These are phyloP conservation scores for Polymixis lichenea DNA, from an alignment of 2,888 invertebrate genomes.

Conservation along the genomic window DNA sequence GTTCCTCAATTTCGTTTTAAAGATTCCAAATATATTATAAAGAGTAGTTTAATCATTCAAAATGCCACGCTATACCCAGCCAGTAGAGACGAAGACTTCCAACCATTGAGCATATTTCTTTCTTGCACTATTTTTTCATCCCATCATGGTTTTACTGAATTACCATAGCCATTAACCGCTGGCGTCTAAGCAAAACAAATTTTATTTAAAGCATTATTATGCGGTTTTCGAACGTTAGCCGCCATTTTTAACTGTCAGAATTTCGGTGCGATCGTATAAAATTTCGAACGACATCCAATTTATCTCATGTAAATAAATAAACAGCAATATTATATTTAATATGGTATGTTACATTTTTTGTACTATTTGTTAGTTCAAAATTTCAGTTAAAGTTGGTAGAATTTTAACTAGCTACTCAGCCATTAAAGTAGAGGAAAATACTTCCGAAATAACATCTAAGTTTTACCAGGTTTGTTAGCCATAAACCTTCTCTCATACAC, in stretches of 20 bases:
- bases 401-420: constrained; percentile 61
- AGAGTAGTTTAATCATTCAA: constrained; percentile 1
- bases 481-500: constrained; percentile 18
- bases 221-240: constrained; percentile 77
- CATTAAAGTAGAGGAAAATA: constrained; percentile 57
- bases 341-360: constrained; percentile 52
- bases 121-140: constrained; percentile 78
- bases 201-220: constrained; percentile 77
- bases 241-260: constrained; percentile 62
- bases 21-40: constrained; percentile 27
- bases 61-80: constrained; percentile 66
- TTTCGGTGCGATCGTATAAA: constrained; percentile 50
- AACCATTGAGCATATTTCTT: constrained; percentile 84
- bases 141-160: constrained; percentile 79
- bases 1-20: constrained; percentile 6
- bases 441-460: constrained; percentile 53
- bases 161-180: constrained; percentile 75
- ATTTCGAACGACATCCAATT: constrained; percentile 25
- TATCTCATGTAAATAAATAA: constrained; percentile 37
- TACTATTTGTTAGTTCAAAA: constrained; percentile 57
- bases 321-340: constrained; percentile 31
- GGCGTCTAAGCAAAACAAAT: constrained; percentile 83
- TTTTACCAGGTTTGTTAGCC: constrained; percentile 9
- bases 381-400: constrained; percentile 44
- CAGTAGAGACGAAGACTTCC: constrained; percentile 77